These are phyloP conservation scores for Fistularia commersonii DNA, from an alignment of 2,797 vertebrate genomes.

Conservation along the genomic window DNA sequence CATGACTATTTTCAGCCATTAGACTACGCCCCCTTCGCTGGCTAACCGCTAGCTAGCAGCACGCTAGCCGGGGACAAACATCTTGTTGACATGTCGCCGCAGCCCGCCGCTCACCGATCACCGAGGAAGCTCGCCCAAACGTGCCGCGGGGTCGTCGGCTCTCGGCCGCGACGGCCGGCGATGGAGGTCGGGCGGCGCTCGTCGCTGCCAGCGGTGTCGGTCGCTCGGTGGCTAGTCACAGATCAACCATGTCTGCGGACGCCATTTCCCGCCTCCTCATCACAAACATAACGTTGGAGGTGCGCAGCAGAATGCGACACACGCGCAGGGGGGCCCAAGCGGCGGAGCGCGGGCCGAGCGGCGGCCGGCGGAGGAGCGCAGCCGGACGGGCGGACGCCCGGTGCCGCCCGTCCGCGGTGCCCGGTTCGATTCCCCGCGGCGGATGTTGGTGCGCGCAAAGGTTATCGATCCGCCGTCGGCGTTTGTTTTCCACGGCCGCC, in stretches of 20 bases:
- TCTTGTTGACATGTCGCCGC: conserved; percentile 59
- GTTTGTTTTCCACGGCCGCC: too few relatives aligned
- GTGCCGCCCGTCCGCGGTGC: neutral
- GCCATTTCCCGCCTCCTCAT: conserved; percentile 98
- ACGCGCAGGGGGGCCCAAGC: conserved; percentile 51
- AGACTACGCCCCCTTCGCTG: conserved; percentile 69
- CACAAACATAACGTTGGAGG: conserved; percentile 77
- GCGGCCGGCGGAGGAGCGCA: conserved; percentile 10
- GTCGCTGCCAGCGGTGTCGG: conserved; percentile 52
- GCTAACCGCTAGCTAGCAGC: conserved; percentile 50
- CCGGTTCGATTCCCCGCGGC: conserved; percentile 13
- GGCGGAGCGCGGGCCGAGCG: conserved; percentile 41
- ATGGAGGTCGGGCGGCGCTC: conserved; percentile 48
- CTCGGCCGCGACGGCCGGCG: conserved; percentile 44
- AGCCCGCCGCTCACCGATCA: conserved; percentile 47
- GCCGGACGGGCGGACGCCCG: conserved; percentile 17
- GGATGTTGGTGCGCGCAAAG: too few relatives aligned
- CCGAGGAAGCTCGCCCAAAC: conserved; percentile 39
- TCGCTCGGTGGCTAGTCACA: conserved; percentile 62
- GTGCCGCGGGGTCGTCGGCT: conserved; percentile 46
- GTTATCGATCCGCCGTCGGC: too few relatives aligned
- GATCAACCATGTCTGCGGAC: conserved; percentile 82
- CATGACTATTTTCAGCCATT: conserved; percentile 39
- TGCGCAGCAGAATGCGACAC: conserved; percentile 71
- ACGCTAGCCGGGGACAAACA: conserved; percentile 9